phyloP scores from a whole-genome alignment of 2,797 vertebrate species.

The Cossypha dichroa region DNA sequence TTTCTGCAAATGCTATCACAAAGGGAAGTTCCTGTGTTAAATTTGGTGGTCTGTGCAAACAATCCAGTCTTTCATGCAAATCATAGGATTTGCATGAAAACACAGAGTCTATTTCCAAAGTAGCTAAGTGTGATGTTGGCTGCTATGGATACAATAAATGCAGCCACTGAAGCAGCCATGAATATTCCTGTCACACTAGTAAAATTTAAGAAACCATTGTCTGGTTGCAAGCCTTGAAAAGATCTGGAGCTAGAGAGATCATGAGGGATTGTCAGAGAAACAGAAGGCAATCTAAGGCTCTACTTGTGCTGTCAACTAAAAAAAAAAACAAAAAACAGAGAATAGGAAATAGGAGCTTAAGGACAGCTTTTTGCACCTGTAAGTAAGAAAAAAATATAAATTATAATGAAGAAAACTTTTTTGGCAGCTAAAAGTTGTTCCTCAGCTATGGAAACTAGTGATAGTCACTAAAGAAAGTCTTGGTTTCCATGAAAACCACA shows the following conservation, averaged over 20 bases:
- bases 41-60: not conserved
- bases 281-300: not conserved
- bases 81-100: not conserved
- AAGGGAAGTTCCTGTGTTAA: not conserved
- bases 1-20: not conserved
- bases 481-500: not conserved
- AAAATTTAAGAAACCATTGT: not conserved
- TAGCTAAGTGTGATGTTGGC: not conserved
- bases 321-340: not conserved
- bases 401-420: not conserved
- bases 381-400: not conserved
- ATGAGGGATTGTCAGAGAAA: not conserved
- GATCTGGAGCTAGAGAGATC: not conserved
- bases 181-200: not conserved
- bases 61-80: not conserved
- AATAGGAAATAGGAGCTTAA: not conserved
- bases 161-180: not conserved
- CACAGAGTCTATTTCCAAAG: not conserved
- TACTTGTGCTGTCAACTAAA: not conserved
- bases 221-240: not conserved
- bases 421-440: not conserved
- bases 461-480: not conserved
- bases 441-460: not conserved
- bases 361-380: not conserved
- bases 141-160: conserved; percentile 3